A percentile compares a stretch with the other conserved stretches of the same genome.
Evolutionary conservation across 2,113 vertebrate genomes (phyloP).

Genomic region (Strix uralensis): DNA sequence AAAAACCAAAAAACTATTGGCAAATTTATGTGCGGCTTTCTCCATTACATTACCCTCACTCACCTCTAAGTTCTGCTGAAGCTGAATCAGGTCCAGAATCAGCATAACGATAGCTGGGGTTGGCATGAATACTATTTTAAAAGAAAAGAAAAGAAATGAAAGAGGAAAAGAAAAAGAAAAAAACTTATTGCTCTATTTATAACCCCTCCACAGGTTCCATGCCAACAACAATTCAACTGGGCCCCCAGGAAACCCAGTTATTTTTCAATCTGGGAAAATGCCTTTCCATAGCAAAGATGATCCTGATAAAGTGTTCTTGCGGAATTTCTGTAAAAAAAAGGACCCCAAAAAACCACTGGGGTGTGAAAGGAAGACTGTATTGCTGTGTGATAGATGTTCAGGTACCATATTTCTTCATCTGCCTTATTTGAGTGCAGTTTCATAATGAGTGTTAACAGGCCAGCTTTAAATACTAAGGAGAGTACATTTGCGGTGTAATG

Average conservation of each 20-base stretch:
- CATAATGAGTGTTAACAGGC: constrained; percentile 47
- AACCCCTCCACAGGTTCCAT: neutral
- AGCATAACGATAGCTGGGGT: neutral
- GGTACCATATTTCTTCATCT: neutral
- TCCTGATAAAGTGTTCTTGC: neutral
- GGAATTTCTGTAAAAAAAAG: neutral
- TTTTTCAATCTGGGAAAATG: neutral
- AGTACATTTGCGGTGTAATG: neutral
- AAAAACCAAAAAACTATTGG: neutral
- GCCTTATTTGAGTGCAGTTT: neutral
- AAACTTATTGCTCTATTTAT: neutral
- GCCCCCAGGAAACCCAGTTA: neutral
- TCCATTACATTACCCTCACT: neutral
- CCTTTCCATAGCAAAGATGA: neutral
- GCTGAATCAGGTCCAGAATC: neutral
- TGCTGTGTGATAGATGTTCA: neutral
- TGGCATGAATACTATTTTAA: neutral
- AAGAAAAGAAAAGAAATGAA: neutral
- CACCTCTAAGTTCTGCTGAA: neutral
- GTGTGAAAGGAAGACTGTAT: neutral
- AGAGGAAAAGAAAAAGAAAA: neutral
- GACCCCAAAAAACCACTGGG: accelerated
- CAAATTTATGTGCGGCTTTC: neutral
- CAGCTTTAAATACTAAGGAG: constrained; percentile 37
- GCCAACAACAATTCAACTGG: neutral